Evolutionary conservation across 2,888 invertebrate genomes (phyloP), one percentile per base, ranked within the genome.

Genomic region (Diarsia brunnea): DNA sequence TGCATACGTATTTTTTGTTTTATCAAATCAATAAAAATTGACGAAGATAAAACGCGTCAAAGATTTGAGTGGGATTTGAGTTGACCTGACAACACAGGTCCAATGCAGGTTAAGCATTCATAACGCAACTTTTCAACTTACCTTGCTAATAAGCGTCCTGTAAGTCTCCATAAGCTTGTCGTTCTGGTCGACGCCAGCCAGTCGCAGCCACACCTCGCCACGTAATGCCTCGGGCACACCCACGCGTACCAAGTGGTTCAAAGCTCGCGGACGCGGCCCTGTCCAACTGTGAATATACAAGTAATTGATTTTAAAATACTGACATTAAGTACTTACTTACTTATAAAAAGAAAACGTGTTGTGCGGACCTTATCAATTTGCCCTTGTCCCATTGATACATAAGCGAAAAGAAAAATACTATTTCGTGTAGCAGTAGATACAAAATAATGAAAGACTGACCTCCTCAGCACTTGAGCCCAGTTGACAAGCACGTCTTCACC

Each of bases 181-280:
- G 90, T 98, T 98, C 91, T 98, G 98, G 89, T 98, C 98, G 73
- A 98, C 98, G 60, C 98, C 98, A 24, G 99, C 98, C 84, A 99
- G 96, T 77, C 99, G 97, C 93, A 99, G 99, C 99, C 99, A 99
- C 67, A 99, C 99, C 95, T 99, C 99, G 0, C 99, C 99, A 60
- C 99, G 97, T 51, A 99, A 96, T 0, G 99, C 99, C 93, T 99
- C 99, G 0, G 99, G 99, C 71, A 99, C 98, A 0, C 99, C 99
- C 82, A 98, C 97, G 64, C 98, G 97, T 0, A 99, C 98, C 61
- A 99, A 94, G n/a, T 98, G 96, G 3, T 97, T 97, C 69, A 99
- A 94, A 83, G 98, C 98, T 84, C 98, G 98, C 0, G 99, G 99
- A n/a, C 98, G 97, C 21, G 97, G 97, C 24, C 98, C 97, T 2